These are phyloP conservation scores for Rhinophrynus dorsalis DNA, from an alignment of 2,797 vertebrate genomes.

Conservation along the genomic window DNA sequence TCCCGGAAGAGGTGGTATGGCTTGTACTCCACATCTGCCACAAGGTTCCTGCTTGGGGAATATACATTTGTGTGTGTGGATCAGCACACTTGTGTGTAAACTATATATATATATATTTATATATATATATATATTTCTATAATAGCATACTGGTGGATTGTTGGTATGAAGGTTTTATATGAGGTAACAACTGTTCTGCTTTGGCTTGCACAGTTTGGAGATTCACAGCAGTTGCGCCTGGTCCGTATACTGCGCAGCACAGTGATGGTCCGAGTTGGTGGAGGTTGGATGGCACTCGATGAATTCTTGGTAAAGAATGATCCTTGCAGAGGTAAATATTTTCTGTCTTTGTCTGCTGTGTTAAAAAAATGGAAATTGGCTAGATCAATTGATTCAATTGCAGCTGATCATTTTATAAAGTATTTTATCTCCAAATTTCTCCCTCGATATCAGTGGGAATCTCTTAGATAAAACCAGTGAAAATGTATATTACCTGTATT, in stretches of 20 bases:
- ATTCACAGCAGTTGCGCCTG: conserved; percentile 97
- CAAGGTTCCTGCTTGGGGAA: conserved; percentile 1
- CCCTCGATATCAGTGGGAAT: too few species aligned
- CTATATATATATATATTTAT: conserved; percentile 22
- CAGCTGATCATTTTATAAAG: too few species aligned
- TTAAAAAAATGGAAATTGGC: too few species aligned
- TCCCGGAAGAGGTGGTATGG: not conserved
- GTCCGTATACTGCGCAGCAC: conserved; percentile 96
- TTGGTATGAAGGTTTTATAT: not conserved
- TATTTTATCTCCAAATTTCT: too few species aligned
- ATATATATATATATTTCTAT: conserved; percentile 2
- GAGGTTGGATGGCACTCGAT: conserved; percentile 98
- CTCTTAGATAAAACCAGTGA: too few species aligned
- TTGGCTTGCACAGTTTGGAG: conserved; percentile 83
- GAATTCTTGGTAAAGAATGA: conserved; percentile 98
- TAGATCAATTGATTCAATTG: too few species aligned
- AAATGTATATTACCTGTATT: too few species aligned
- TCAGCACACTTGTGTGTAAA: not conserved
- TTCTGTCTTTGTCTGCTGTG: not conserved
- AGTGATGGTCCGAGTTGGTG: conserved; percentile 96
- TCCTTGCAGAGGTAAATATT: conserved; percentile 91
- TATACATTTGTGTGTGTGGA: conserved; percentile 6
- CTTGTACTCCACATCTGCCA: conserved; percentile 3
- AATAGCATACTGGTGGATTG: not conserved
- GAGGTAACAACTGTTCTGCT: not conserved